A percentile compares a stretch with the other conserved stretches of the same genome.
These are phyloP conservation scores for Aleiodes alternator DNA, from an alignment of 2,888 invertebrate genomes.

Conservation along the genomic window DNA sequence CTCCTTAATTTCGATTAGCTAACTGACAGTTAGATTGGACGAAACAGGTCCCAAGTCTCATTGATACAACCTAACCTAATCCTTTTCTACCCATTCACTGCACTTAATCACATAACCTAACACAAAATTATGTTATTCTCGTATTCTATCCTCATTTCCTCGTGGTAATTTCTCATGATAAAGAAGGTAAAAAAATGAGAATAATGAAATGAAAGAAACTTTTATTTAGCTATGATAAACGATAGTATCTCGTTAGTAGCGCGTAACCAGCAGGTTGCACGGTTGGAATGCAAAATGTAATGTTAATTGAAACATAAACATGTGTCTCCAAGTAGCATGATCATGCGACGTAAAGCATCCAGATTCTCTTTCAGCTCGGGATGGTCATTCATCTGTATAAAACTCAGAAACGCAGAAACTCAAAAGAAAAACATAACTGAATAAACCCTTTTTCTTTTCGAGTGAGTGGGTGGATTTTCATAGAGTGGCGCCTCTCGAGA, in stretches of 20 bases:
- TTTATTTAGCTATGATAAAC: constrained; percentile 29
- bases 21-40: too few relatives aligned
- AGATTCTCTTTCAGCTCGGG: not conserved
- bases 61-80: constrained; percentile 3
- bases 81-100: not conserved
- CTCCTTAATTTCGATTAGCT: too few relatives aligned
- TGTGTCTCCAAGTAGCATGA: constrained; percentile 47
- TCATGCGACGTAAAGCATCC: constrained; percentile 25
- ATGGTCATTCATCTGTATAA: constrained; percentile 10
- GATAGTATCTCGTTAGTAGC: constrained; percentile 52
- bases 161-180: constrained; percentile 30
- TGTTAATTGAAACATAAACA: constrained; percentile 64
- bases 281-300: constrained; percentile 59
- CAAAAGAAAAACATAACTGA: not conserved
- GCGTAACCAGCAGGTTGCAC: constrained; percentile 50
- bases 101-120: not conserved
- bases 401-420: not conserved
- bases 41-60: too few relatives aligned
- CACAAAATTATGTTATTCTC: constrained; percentile 31
- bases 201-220: not conserved
- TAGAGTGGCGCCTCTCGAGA: too few relatives aligned
- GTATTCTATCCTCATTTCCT: constrained; percentile 28
- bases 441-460: not conserved
- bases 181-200: not conserved
- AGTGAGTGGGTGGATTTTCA: constrained; percentile 14